Conservation (phyloP, 2,113 vertebrate genomes). For the Apodemus sylvaticus region DNA sequence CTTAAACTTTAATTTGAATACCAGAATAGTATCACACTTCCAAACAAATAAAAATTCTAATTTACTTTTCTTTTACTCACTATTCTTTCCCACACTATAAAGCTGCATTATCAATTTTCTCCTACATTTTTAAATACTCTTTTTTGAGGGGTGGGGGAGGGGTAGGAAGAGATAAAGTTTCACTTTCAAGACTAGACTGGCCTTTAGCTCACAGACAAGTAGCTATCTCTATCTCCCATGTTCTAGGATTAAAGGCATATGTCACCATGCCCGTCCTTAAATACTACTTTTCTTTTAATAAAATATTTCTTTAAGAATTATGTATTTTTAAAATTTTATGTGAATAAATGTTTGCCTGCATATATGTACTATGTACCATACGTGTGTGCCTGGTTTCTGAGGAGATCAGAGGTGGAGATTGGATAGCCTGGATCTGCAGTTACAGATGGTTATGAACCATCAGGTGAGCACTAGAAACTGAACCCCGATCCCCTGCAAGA, state of each 20-base stretch:
- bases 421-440: background rate
- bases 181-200: background rate
- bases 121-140: background rate
- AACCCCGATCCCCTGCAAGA: background rate
- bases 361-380: background rate
- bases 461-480: background rate
- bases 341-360: background rate
- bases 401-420: background rate
- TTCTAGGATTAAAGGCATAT: background rate
- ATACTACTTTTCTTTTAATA: background rate
- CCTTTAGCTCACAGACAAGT: background rate
- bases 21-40: background rate
- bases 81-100: background rate
- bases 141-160: background rate
- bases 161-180: background rate
- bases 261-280: background rate
- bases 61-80: conserved; percentile 52
- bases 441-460: background rate
- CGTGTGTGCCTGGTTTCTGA: background rate
- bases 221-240: background rate
- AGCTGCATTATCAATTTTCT: conserved; percentile 54
- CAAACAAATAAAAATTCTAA: conserved; percentile 51
- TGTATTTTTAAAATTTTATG: background rate
- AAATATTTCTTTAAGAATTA: background rate
- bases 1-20: conserved; percentile 50